These are phyloP conservation scores for Phasianus colchicus DNA, from an alignment of 2,113 vertebrate species.

Conservation along the genomic window DNA sequence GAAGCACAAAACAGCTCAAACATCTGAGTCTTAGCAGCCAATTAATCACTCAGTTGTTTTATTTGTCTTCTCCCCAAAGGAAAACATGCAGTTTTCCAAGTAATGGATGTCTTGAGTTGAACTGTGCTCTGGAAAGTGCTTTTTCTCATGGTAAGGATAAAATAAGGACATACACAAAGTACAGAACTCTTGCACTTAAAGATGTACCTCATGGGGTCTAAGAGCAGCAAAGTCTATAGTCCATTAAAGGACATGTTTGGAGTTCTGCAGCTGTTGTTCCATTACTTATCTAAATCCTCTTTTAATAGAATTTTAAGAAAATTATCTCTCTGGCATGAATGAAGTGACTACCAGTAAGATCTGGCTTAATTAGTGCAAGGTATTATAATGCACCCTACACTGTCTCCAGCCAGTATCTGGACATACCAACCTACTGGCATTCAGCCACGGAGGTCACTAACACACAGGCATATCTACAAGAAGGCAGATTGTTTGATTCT, in stretches of 20 bases:
- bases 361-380: constrained; percentile 1
- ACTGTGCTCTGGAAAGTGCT: background rate
- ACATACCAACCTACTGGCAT: background rate
- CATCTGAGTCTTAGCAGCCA: background rate
- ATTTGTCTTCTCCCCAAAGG: background rate
- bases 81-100: background rate
- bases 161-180: background rate
- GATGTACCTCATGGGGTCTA: background rate
- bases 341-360: background rate
- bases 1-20: background rate
- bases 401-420: background rate
- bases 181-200: background rate
- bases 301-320: background rate
- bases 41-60: background rate
- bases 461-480: background rate
- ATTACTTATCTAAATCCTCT: background rate
- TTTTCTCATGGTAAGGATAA: background rate
- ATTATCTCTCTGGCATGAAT: background rate
- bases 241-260: background rate
- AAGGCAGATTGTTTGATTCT: background rate
- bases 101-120: background rate
- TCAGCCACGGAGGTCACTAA: constrained; percentile 7
- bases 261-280: background rate
- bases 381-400: background rate
- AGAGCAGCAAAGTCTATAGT: background rate